Evolutionary conservation across 2,797 vertebrate species (phyloP), one percentile per base, ranked within the genome.

Genomic region (Distichodus sexfasciatus): DNA sequence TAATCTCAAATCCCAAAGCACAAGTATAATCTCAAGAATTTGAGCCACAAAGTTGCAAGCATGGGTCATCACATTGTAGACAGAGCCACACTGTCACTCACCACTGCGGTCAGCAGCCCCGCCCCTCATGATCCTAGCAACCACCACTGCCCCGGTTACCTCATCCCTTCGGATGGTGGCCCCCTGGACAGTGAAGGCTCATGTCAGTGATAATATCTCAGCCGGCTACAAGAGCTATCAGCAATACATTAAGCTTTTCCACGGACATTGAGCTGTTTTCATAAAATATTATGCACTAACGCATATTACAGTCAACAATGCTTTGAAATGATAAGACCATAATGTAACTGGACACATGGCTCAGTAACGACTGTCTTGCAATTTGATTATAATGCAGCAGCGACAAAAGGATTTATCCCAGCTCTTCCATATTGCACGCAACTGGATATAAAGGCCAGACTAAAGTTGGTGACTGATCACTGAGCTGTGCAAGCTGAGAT

Each of bases 41-140:
- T 87, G 60, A 76, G 80, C 79, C 76, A 54, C 72, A 81, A 79
- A 80, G 76, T 82, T 72, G 75, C 82, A n/a, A n/a, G 78, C 19
- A 15, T 57, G 35, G 38, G 19, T 28, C 36, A 2, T 69, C 48
- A 75, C 23, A 69, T 63, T n/a, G n/a, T n/a, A n/a, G n/a, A n/a
- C n/a, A n/a, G n/a, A n/a, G n/a, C n/a, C 36, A 26, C 17, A 7
- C 15, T 38, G 51, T 40, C 69, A 87, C 89, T 90, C 83, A 94
- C 93, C 96, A 8, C 96, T 98, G 77, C 96, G 93, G 83, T 97
- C 95, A 0, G 96, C 95, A 0, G 95, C 95, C 0, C 95, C 95
- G 5, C 95, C 96, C 77, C 92, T 91, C 95, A 97, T 96, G 86
- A 97, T 96, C 76, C 96, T 87, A 47, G 95, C 95, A 55, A 97